Evolutionary conservation across 2,797 vertebrate species (phyloP).

Genomic region (Chrysocyon brachyurus): DNA sequence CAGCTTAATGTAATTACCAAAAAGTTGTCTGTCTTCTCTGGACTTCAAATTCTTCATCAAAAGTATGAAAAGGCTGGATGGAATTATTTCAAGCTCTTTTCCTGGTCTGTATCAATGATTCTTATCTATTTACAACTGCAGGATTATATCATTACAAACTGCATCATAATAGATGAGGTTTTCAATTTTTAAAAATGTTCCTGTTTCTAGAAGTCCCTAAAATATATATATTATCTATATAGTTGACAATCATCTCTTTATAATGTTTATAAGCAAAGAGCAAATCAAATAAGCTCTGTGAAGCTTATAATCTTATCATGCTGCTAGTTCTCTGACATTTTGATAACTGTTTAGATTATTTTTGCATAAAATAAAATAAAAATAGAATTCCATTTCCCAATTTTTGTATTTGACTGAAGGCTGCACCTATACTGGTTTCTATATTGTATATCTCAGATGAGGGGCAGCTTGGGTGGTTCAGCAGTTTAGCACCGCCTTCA

Average conservation of each 20-base stretch:
- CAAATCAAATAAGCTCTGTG: slow-evolving; percentile 50
- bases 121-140: not conserved
- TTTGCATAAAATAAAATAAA: slow-evolving; percentile 56
- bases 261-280: slow-evolving; percentile 53
- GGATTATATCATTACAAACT: not conserved
- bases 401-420: not conserved
- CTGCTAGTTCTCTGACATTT: not conserved
- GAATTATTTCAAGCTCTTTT: not conserved
- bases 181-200: not conserved
- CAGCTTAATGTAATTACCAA: not conserved
- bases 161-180: not conserved
- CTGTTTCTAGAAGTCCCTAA: not conserved
- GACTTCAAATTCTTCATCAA: not conserved
- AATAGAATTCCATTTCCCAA: not conserved
- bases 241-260: slow-evolving; percentile 52
- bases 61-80: not conserved
- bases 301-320: not conserved
- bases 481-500: too few species aligned
- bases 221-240: not conserved
- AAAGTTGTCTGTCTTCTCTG: not conserved
- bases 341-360: slow-evolving; percentile 19
- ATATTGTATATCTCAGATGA: not conserved
- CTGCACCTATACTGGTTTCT: not conserved
- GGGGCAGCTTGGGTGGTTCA: too few species aligned
- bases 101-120: not conserved